These are phyloP conservation scores for Melanotaenia parkinsoni DNA, from an alignment of 2,797 vertebrate species.

Conservation along the genomic window DNA sequence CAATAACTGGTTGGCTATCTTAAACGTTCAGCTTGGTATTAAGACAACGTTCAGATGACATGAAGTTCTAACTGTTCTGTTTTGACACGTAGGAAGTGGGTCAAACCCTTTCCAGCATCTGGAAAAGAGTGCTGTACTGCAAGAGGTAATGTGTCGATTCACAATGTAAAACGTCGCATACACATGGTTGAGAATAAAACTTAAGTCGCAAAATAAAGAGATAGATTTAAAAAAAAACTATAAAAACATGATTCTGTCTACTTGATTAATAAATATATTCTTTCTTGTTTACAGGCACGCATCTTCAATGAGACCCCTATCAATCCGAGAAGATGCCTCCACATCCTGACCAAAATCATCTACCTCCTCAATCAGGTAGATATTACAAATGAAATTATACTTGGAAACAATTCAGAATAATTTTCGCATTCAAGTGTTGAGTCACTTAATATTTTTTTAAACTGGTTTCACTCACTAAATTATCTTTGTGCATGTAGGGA, in stretches of 20 bases:
- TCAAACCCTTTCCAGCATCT: conserved; percentile 98
- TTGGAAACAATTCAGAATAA: background rate
- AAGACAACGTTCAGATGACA: background rate
- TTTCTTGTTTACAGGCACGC: conserved; percentile 84
- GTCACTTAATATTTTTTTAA: background rate
- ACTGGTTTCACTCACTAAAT: background rate
- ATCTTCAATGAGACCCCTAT: conserved; percentile 98
- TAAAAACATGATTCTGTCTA: background rate
- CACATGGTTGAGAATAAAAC: background rate
- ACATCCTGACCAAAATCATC: conserved; percentile 98
- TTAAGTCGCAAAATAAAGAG: no score
- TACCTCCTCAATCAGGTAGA: conserved; percentile 96
- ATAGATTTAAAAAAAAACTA: no score
- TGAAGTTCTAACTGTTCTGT: background rate
- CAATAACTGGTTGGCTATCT: no score
- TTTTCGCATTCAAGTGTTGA: background rate
- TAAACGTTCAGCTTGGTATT: background rate
- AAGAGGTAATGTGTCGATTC: conserved; percentile 86
- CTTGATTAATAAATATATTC: background rate
- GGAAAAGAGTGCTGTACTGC: conserved; percentile 97
- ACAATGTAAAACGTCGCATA: background rate
- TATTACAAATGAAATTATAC: background rate
- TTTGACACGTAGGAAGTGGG: conserved; percentile 87
- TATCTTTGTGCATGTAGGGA: conserved; percentile 79
- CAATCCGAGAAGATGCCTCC: conserved; percentile 96